Conservation (phyloP, 2,888 invertebrate species). For the Stenoptilia bipunctidactyla region DNA sequence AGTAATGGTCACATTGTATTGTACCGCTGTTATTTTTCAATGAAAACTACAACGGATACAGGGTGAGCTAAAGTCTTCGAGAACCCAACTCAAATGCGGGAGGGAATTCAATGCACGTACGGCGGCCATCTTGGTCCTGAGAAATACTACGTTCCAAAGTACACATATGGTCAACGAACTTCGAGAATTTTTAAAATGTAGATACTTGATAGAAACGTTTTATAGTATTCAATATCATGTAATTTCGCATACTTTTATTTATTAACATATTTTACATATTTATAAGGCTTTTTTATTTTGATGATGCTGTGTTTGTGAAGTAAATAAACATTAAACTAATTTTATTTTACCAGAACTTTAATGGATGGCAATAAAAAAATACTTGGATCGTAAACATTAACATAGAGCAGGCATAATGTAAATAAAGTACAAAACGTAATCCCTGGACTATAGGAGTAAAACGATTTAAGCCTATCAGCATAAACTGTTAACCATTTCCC, state of each 20-base stretch:
- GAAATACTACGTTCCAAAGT: neutral
- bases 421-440: too few species aligned
- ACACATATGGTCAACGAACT: conserved; percentile 1
- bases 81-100: conserved; percentile 14
- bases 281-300: too few species aligned
- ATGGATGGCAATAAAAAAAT: too few species aligned
- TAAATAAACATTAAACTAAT: conserved; percentile 1
- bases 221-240: too few species aligned
- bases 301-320: conserved; percentile 3
- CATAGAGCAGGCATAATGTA: too few species aligned
- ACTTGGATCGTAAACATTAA: too few species aligned
- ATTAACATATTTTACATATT: too few species aligned
- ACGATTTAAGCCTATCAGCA: conserved; percentile 9
- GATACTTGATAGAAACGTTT: conserved; percentile 9
- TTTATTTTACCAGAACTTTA: too few species aligned
- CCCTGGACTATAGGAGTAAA: neutral
- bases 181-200: conserved; percentile 13
- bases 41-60: conserved; percentile 26
- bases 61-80: conserved; percentile 30
- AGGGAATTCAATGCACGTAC: conserved; percentile 33
- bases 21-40: conserved; percentile 21
- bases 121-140: conserved; percentile 28
- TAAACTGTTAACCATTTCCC: conserved; percentile 23
- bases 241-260: too few species aligned
- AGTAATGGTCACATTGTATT: conserved; percentile 6